phyloP scores from a whole-genome alignment of 23 tunicate species.

The Clavelina lepadiformis region DNA sequence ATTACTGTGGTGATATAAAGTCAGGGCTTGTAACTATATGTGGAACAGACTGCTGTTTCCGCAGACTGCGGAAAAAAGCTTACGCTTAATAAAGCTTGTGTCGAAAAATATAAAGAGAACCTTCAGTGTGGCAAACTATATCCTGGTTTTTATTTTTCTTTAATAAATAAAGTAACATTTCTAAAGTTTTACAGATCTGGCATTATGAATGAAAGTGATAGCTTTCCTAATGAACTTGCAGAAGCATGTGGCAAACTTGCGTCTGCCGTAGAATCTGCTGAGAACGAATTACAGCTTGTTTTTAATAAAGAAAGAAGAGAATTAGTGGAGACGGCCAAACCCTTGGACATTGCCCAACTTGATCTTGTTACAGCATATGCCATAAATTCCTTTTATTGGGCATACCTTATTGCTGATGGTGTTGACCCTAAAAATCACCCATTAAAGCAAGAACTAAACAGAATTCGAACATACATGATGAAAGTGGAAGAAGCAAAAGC shows the following conservation, averaged over 20 bases:
- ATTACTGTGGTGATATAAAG: too few species aligned
- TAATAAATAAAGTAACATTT: too few species aligned
- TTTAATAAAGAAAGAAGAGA: slow-evolving; percentile 35
- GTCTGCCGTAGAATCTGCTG: slow-evolving; percentile 7
- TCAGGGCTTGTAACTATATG: too few species aligned
- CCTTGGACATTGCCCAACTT: slow-evolving; percentile 54
- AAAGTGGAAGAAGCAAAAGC: slow-evolving; percentile 69
- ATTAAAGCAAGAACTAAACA: slow-evolving; percentile 64
- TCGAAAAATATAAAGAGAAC: too few species aligned
- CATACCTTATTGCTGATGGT: slow-evolving; percentile 56
- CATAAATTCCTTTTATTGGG: slow-evolving; percentile 70
- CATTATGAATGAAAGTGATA: too few species aligned
- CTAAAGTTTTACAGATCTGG: too few species aligned
- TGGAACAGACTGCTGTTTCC: too few species aligned
- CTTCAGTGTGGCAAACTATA: too few species aligned
- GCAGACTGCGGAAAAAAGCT: too few species aligned
- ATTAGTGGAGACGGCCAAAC: slow-evolving; percentile 5
- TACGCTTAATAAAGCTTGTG: too few species aligned
- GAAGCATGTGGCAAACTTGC: slow-evolving; percentile 36
- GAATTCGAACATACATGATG: slow-evolving; percentile 64
- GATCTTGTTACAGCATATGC: slow-evolving; percentile 64
- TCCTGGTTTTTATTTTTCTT: too few species aligned
- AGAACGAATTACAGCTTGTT: slow-evolving; percentile 26
- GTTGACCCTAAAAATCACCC: slow-evolving; percentile 64
- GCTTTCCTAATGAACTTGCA: slow-evolving; percentile 62